Percentiles rank a stretch among this genome's conserved stretches.
These are phyloP conservation scores for Dasyornis broadbenti DNA, from an alignment of 2,113 vertebrate species.

Conservation along the genomic window DNA sequence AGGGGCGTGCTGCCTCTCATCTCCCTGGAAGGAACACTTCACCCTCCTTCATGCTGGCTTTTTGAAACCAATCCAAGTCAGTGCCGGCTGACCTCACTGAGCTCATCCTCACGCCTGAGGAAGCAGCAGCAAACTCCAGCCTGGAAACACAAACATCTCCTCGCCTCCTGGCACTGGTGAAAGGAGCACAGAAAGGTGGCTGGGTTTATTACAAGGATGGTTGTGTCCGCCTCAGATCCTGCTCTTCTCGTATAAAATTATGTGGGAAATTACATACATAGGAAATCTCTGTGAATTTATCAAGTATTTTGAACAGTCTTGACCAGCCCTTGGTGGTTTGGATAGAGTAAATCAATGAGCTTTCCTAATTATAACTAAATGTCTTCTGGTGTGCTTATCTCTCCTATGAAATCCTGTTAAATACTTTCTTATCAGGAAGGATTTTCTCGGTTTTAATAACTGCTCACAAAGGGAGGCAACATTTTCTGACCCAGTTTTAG, in stretches of 20 bases:
- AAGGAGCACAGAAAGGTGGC: neutral
- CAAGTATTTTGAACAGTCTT: neutral
- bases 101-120: neutral
- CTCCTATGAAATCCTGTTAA: conserved; percentile 16
- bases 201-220: neutral
- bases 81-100: neutral
- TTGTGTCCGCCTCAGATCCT: neutral
- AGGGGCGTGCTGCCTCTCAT: neutral
- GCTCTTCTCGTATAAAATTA: neutral
- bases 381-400: neutral
- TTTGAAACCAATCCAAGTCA: neutral
- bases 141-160: neutral
- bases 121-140: neutral
- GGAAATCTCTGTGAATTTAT: neutral
- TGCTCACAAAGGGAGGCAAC: neutral
- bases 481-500: neutral
- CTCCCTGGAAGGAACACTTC: neutral
- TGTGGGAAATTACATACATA: neutral
- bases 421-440: neutral
- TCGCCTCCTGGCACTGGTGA: neutral
- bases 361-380: neutral
- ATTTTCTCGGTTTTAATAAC: conserved; percentile 1
- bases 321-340: neutral
- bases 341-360: neutral
- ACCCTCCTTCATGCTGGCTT: neutral